Evolutionary conservation across 1,140 invertebrate genomes (phyloP).

Genomic region (Venturia canescens): DNA sequence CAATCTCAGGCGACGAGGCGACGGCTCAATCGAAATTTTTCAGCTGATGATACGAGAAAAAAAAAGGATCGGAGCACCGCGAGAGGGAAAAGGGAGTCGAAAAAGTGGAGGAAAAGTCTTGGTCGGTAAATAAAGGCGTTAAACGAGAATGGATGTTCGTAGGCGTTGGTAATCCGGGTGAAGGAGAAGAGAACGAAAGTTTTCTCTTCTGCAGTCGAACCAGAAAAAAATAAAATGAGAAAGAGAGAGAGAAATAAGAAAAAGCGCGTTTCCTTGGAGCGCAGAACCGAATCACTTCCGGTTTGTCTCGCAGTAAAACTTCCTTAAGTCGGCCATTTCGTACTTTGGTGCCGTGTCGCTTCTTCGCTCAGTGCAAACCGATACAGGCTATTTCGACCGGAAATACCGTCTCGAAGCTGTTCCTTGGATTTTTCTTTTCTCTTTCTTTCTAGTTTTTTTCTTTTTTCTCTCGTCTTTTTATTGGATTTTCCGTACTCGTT

Average conservation of each 20-base stretch:
- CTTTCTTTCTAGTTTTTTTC: background rate
- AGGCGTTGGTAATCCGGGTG: slow-evolving; percentile 66
- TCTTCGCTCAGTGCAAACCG: slow-evolving; percentile 42
- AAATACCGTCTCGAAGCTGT: slow-evolving; percentile 58
- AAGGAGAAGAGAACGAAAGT: slow-evolving; percentile 52
- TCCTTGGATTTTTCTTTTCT: slow-evolving; percentile 16
- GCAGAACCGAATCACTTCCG: slow-evolving; percentile 69
- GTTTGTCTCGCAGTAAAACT: slow-evolving; percentile 72
- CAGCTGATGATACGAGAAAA: slow-evolving; percentile 1
- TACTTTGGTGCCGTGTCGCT: slow-evolving; percentile 58
- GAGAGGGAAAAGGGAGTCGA: slow-evolving; percentile 44
- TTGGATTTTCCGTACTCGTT: background rate
- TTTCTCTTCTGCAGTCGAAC: slow-evolving; percentile 23
- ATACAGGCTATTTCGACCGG: slow-evolving; percentile 62
- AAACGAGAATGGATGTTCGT: slow-evolving; percentile 74
- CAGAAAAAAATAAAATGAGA: slow-evolving; percentile 42
- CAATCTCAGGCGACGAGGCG: no score
- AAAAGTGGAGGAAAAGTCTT: slow-evolving; percentile 22
- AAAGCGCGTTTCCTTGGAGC: slow-evolving; percentile 52
- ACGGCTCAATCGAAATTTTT: background rate
- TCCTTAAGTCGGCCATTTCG: slow-evolving; percentile 69
- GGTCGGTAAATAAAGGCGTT: slow-evolving; percentile 73
- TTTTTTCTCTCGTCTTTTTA: slow-evolving; percentile 11
- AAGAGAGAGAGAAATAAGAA: slow-evolving; percentile 53
- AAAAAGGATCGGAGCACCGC: slow-evolving; percentile 2